Evolutionary conservation across 2,113 vertebrate genomes (phyloP), one percentile per base, ranked within the genome.

Genomic region (Machaerirhynchus nigripectus): DNA sequence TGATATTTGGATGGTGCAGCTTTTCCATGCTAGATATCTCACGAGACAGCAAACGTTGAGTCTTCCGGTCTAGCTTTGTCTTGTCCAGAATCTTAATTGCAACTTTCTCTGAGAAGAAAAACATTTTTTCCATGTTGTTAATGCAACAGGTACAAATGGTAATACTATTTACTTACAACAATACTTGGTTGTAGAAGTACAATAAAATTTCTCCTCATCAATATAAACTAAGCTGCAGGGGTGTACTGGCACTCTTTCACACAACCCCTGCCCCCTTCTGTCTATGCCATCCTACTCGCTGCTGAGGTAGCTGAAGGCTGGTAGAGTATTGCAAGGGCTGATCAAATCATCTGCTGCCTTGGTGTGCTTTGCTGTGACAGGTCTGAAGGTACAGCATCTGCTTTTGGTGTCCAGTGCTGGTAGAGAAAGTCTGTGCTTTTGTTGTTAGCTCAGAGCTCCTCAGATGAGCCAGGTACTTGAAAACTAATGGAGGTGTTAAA

Each of bases 1-100:
- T 99, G 94, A 99, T 98, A 91, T 99, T 99, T 84, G 99, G 99
- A 81, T 99, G 99, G 75, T 99, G 99, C 35, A 99, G 97, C 40
- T 98, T 99, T 95, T 99, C 99, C 99, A 99, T 99, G 98, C 98
- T 99, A 57, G 99, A 99, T 95, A 99, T 99, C 97, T 99, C 99
- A 42, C 98, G 97, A 39, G 99, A 99, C 10, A 99, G 97, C 55
- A 99, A 98, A 55, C 98, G 97, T 74, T 99, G 99, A 13, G 99
- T 99, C 96, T 99, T 99, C 96, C 98, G 98, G 95, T 99, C 99
- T 92, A 99, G 96, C 93, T 99, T 99, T 77, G 99, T 99, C 98
- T 99, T 99, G 96, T 99, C 99, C 94, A 99, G 96, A 97, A 99
- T 99, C 97, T 99, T 99, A 93, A 99, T 99, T 60, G 99, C 99